These are phyloP conservation scores for Bombus sibiricus DNA, from an alignment of 1,140 invertebrate genomes.

Conservation along the genomic window DNA sequence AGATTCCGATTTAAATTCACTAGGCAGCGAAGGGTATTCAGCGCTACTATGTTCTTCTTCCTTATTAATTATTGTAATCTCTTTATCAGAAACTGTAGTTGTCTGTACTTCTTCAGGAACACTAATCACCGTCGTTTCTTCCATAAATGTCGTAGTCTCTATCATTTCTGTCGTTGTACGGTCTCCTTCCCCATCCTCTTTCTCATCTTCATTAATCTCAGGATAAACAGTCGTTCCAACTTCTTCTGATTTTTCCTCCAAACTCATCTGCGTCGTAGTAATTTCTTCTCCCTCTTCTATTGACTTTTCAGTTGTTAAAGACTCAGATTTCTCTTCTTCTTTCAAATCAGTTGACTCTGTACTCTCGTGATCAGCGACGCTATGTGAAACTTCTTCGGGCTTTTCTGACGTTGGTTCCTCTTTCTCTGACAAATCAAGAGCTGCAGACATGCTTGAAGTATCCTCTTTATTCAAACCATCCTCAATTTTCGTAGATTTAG, in stretches of 20 bases:
- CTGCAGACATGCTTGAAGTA: neutral
- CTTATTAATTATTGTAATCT: neutral
- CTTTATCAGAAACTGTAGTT: neutral
- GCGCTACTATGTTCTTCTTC: neutral
- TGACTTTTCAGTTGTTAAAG: neutral
- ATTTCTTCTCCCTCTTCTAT: neutral
- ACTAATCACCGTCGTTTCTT: conserved; percentile 6
- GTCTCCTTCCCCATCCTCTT: conserved; percentile 23
- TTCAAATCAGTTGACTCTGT: neutral
- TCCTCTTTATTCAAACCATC: conserved; percentile 16
- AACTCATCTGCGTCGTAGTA: neutral
- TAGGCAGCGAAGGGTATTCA: neutral
- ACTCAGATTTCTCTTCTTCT: neutral
- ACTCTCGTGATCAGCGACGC: neutral
- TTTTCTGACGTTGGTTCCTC: conserved; percentile 34
- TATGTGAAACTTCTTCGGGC: neutral
- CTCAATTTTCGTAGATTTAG: neutral
- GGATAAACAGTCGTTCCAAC: neutral
- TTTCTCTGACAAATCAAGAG: neutral
- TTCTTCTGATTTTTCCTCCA: neutral
- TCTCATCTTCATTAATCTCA: conserved; percentile 2
- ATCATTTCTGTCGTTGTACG: conserved; percentile 17
- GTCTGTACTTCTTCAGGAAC: conserved; percentile 10
- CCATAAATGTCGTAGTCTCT: conserved; percentile 25
- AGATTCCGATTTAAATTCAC: neutral